Conservation (phyloP, 2,888 invertebrate genomes). For the Noctuana brunneofusca region DNA sequence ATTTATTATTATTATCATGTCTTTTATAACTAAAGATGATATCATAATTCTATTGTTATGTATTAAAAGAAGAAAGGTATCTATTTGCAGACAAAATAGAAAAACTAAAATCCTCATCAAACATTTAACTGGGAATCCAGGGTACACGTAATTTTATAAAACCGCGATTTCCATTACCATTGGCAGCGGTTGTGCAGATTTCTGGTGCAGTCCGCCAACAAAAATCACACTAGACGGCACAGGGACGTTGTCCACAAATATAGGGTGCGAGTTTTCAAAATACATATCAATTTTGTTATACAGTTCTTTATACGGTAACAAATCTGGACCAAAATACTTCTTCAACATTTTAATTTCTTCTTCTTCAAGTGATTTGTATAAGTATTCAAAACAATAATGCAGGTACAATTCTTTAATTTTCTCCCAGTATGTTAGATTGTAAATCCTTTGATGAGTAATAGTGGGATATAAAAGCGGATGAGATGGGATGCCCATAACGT, state of each 20-base stretch:
- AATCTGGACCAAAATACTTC: constrained; percentile 34
- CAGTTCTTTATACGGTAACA: constrained; percentile 41
- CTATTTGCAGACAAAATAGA: no score
- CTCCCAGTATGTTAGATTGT: constrained; percentile 41
- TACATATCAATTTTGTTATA: constrained; percentile 52
- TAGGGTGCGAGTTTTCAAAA: constrained; percentile 62
- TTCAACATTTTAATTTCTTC: constrained; percentile 36
- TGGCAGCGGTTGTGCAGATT: constrained; percentile 58
- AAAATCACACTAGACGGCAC: constrained; percentile 61
- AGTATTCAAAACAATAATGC: constrained; percentile 11
- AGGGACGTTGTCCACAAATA: constrained; percentile 57
- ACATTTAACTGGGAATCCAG: no score
- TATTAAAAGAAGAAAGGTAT: no score
- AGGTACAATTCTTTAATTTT: constrained; percentile 37
- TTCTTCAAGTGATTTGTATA: constrained; percentile 16
- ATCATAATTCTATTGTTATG: no score
- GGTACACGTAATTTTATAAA: no score
- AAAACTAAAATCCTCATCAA: no score
- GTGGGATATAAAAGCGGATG: constrained; percentile 42
- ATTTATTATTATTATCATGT: no score
- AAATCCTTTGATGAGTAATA: constrained; percentile 36
- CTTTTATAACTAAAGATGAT: no score
- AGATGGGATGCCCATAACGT: constrained; percentile 39
- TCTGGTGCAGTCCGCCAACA: constrained; percentile 65
- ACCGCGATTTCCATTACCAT: no score